Conservation (phyloP, 35 echinoderm and acorn worm species). For the Heliocidaris erythrogramma region DNA sequence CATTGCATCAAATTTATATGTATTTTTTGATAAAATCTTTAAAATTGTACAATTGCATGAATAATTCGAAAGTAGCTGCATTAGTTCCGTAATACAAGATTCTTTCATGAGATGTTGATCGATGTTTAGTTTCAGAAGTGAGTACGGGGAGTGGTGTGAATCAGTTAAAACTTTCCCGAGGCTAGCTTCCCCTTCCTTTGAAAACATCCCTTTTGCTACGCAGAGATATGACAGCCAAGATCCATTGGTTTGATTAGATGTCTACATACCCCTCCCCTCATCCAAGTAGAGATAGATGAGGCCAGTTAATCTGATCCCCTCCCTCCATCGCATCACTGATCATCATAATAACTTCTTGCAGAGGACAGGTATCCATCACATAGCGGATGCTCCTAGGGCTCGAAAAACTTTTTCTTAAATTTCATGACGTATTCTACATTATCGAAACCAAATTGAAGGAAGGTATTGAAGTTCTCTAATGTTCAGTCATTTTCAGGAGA, state of each 20-base stretch:
- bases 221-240: neutral
- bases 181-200: neutral
- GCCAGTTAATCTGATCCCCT: neutral
- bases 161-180: neutral
- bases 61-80: neutral
- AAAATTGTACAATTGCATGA: neutral
- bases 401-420: neutral
- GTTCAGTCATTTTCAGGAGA: neutral
- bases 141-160: neutral
- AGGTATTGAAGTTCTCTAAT: neutral
- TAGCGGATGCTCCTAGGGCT: neutral
- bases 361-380: neutral
- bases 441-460: neutral
- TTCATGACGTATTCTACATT: neutral
- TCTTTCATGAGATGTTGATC: neutral
- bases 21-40: neutral
- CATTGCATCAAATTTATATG: neutral
- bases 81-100: neutral
- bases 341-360: neutral
- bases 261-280: neutral
- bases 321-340: neutral
- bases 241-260: neutral
- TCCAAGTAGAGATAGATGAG: neutral
- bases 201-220: neutral
- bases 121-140: slow-evolving; percentile 3